Percentiles rank a stretch among this genome's conserved stretches.
These are phyloP conservation scores for Ophiothrix spiculata DNA, from an alignment of 35 echinoderm and acorn worm species.

Conservation along the genomic window DNA sequence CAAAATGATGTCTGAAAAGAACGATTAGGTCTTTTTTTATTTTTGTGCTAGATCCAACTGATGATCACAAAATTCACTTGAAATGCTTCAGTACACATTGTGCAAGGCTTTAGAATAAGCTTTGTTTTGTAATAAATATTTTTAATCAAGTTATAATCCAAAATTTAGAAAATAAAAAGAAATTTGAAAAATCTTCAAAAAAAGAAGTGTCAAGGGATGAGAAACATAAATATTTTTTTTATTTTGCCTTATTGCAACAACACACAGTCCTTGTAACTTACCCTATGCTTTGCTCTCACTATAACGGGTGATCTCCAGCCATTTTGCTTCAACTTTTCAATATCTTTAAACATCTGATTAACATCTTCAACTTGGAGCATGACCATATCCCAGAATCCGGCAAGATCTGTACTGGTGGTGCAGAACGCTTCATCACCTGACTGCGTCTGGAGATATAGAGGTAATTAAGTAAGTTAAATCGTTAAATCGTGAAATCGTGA, in stretches of 20 bases:
- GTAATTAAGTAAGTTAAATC: background rate
- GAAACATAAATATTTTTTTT: too few species aligned
- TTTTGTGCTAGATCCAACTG: too few species aligned
- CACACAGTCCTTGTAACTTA: too few species aligned
- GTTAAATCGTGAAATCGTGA: too few species aligned
- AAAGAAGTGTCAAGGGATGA: too few species aligned
- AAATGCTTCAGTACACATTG: too few species aligned
- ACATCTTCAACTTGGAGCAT: conserved; percentile 98
- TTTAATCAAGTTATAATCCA: background rate
- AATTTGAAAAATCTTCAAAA: background rate
- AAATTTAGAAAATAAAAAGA: background rate
- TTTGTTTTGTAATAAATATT: too few species aligned
- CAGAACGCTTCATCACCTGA: conserved; percentile 26
- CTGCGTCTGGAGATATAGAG: conserved; percentile 36
- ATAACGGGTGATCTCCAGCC: conserved; percentile 64
- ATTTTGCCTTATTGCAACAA: too few species aligned
- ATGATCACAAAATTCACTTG: too few species aligned
- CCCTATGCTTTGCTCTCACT: background rate
- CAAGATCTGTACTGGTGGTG: conserved; percentile 69
- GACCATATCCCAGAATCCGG: conserved; percentile 99
- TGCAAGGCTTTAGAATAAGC: too few species aligned
- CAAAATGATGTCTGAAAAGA: too few species aligned
- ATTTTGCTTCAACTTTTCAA: conserved; percentile 71
- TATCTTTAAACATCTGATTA: conserved; percentile 86
- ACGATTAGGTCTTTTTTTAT: too few species aligned